A percentile compares a stretch with the other conserved stretches of the same genome.
Conservation (phyloP, 2,888 invertebrate species). For the Mayetiola destructor region DNA sequence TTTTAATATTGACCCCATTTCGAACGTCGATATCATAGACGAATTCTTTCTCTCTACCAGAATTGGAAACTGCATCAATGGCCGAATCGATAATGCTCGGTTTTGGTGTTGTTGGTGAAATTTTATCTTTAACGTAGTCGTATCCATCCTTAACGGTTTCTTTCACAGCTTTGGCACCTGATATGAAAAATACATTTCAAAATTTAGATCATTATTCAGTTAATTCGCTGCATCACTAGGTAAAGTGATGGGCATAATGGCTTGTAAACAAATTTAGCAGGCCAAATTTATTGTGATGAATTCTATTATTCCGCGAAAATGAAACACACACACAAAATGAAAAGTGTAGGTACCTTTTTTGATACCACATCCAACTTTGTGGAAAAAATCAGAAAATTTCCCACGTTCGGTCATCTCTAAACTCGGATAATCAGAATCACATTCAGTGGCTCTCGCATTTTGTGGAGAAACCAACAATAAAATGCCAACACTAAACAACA, state of each 20-base stretch:
- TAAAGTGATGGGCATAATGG: too few relatives aligned
- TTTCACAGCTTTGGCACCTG: not conserved
- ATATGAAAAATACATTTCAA: too few relatives aligned
- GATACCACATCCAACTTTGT: not conserved
- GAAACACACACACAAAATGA: too few relatives aligned
- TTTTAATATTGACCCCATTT: not conserved
- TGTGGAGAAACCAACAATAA: not conserved
- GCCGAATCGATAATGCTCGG: not conserved
- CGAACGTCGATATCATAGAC: not conserved
- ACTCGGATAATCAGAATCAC: not conserved
- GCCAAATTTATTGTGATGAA: too few relatives aligned
- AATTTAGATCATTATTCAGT: too few relatives aligned
- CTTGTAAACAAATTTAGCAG: too few relatives aligned
- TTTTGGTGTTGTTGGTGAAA: not conserved
- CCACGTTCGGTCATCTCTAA: not conserved
- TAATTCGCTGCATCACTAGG: too few relatives aligned
- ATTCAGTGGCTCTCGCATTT: not conserved
- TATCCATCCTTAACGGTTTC: not conserved
- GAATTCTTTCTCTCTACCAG: not conserved
- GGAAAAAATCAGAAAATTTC: not conserved
- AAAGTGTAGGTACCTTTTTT: too few relatives aligned
- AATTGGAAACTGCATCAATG: not conserved
- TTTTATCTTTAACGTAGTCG: not conserved
- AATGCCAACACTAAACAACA: not conserved
- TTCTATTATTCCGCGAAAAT: too few relatives aligned